phyloP scores from a whole-genome alignment of 2,797 vertebrate species.

The Emydoidea blandingii region DNA sequence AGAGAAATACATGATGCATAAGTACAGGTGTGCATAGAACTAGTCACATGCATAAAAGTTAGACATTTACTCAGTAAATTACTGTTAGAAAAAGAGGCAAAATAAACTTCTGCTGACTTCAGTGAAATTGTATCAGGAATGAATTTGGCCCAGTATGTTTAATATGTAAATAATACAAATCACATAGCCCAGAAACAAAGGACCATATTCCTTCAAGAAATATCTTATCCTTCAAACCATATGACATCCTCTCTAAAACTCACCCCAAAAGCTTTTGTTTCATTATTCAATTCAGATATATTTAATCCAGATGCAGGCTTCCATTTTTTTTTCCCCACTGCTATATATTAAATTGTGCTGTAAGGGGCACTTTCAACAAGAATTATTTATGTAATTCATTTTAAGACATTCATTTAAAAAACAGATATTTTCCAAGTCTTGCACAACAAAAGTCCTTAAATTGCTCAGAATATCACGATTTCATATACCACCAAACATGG shows the following conservation, averaged over 20 bases:
- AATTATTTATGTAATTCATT: background rate
- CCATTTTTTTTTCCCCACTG: accelerated
- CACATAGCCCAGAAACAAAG: background rate
- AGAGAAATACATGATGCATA: background rate
- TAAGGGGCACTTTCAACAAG: background rate
- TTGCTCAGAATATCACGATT: background rate
- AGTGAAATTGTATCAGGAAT: background rate
- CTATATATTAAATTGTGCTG: background rate
- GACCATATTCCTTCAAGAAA: background rate
- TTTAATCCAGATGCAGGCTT: background rate
- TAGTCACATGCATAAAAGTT: background rate
- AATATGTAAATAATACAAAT: background rate
- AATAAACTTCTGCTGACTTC: background rate
- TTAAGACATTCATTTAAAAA: background rate
- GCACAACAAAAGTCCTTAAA: background rate
- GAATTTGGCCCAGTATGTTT: background rate
- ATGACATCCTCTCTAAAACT: background rate
- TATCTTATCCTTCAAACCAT: background rate
- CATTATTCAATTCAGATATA: background rate
- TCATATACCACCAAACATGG: background rate
- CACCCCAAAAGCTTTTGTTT: background rate
- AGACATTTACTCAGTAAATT: background rate
- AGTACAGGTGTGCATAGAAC: background rate
- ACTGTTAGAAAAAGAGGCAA: background rate
- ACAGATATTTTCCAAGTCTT: background rate